Evolutionary conservation across 2,797 vertebrate species (phyloP).

Genomic region (Euthynnus affinis): DNA sequence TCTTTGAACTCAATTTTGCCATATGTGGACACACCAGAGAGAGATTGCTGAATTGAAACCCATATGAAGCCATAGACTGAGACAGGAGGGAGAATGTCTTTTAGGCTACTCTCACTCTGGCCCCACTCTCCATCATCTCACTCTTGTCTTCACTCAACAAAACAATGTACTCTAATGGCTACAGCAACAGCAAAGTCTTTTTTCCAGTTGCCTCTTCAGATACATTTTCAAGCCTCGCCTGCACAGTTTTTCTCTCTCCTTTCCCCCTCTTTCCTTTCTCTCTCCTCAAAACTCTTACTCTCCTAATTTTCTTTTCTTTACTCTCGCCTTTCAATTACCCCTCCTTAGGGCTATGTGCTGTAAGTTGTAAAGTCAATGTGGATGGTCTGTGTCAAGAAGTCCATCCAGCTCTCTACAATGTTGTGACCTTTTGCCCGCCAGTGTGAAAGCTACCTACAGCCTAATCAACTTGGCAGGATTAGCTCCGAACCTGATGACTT

Average conservation of each 20-base stretch:
- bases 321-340: slow-evolving; percentile 81
- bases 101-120: slow-evolving; percentile 33
- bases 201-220: slow-evolving; percentile 33
- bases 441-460: slow-evolving; percentile 81
- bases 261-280: slow-evolving; percentile 38
- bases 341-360: slow-evolving; percentile 76
- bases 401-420: slow-evolving; percentile 79
- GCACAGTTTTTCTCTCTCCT: slow-evolving; percentile 13
- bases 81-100: slow-evolving; percentile 37
- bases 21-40: slow-evolving; percentile 22
- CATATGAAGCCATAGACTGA: slow-evolving; percentile 30
- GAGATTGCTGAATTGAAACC: slow-evolving; percentile 29
- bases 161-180: slow-evolving; percentile 58
- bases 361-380: slow-evolving; percentile 80
- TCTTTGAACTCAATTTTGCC: slow-evolving; percentile 16
- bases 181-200: slow-evolving; percentile 31
- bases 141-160: slow-evolving; percentile 47
- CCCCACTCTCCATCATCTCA: slow-evolving; percentile 41
- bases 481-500: slow-evolving; percentile 82
- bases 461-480: slow-evolving; percentile 85
- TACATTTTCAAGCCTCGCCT: slow-evolving; percentile 44
- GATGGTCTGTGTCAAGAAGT: slow-evolving; percentile 81
- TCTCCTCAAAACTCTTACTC: slow-evolving; percentile 61
- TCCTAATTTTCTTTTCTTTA: slow-evolving; percentile 76
- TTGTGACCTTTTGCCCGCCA: slow-evolving; percentile 78